These are phyloP conservation scores for Eretmocerus hayati DNA, from an alignment of 2,888 invertebrate species.

Conservation along the genomic window DNA sequence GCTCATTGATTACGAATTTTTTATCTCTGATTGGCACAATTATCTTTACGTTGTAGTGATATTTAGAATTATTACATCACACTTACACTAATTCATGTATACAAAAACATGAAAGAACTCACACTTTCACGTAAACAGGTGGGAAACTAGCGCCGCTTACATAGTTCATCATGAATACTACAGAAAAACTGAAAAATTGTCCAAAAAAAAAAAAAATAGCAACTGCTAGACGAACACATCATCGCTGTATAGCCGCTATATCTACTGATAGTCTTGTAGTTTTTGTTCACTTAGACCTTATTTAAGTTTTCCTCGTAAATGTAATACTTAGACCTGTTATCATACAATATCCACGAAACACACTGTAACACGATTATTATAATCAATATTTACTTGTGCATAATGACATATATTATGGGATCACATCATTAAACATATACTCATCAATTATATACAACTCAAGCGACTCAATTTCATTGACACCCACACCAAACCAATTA, in stretches of 20 bases:
- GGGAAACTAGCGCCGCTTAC: constrained; percentile 1
- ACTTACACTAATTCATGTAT: background rate
- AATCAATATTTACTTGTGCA: constrained; percentile 46
- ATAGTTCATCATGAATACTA: no score
- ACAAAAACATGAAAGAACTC: background rate
- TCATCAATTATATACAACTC: constrained; percentile 41
- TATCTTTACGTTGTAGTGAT: no score
- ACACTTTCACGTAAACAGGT: background rate
- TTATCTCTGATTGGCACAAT: no score
- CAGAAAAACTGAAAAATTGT: constrained; percentile 12
- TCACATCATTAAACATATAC: constrained; percentile 47
- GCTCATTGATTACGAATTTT: no score
- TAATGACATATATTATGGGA: constrained; percentile 45
- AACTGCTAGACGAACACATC: constrained; percentile 18
- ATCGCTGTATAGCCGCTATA: constrained; percentile 38
- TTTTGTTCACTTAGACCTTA: constrained; percentile 38
- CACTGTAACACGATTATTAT: constrained; percentile 46
- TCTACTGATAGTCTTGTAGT: constrained; percentile 37
- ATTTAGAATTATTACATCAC: no score
- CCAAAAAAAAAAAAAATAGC: constrained; percentile 12
- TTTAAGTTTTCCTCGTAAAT: constrained; percentile 38
- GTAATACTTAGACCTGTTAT: constrained; percentile 31
- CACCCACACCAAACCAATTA: constrained; percentile 46
- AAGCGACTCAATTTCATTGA: constrained; percentile 45
- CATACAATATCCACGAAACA: constrained; percentile 41